Percentiles rank a stretch among this genome's conserved stretches.
phyloP scores from a whole-genome alignment of 2,888 invertebrate species.

The Lepidonotus clava region DNA sequence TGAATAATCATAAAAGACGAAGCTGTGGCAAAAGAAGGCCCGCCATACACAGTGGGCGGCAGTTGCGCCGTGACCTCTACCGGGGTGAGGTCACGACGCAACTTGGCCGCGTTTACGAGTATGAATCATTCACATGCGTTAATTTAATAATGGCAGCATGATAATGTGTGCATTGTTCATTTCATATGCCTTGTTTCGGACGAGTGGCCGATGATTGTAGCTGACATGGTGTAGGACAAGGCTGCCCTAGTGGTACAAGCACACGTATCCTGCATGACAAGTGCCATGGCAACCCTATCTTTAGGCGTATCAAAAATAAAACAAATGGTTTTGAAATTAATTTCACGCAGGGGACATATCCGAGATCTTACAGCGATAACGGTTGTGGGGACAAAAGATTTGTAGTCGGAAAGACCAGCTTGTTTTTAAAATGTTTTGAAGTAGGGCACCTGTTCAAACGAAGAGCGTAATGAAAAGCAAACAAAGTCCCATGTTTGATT shows the following conservation, averaged over 20 bases:
- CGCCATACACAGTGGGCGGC: background rate
- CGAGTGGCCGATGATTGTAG: background rate
- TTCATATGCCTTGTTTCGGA: constrained; percentile 27
- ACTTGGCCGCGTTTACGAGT: constrained; percentile 32
- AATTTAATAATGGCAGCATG: constrained; percentile 48
- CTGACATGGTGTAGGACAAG: background rate
- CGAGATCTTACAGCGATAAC: background rate
- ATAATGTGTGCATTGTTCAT: constrained; percentile 42
- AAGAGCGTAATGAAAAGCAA: constrained; percentile 25
- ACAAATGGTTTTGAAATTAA: background rate
- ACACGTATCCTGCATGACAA: background rate
- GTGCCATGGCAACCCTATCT: background rate
- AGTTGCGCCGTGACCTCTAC: constrained; percentile 10
- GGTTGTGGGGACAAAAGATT: background rate
- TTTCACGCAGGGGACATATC: background rate
- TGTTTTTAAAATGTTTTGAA: background rate
- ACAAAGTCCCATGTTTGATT: background rate
- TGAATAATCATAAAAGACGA: constrained; percentile 25
- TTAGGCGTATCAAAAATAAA: background rate
- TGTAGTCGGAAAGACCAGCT: background rate
- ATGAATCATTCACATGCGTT: constrained; percentile 52
- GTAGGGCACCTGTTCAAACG: constrained; percentile 24
- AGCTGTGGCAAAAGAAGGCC: background rate
- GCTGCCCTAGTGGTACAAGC: no score
- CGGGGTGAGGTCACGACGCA: constrained; percentile 33